A percentile compares a stretch with the other conserved stretches of the same genome.
Evolutionary conservation across 2,797 vertebrate genomes (phyloP).

Genomic region (Characodon lateralis): DNA sequence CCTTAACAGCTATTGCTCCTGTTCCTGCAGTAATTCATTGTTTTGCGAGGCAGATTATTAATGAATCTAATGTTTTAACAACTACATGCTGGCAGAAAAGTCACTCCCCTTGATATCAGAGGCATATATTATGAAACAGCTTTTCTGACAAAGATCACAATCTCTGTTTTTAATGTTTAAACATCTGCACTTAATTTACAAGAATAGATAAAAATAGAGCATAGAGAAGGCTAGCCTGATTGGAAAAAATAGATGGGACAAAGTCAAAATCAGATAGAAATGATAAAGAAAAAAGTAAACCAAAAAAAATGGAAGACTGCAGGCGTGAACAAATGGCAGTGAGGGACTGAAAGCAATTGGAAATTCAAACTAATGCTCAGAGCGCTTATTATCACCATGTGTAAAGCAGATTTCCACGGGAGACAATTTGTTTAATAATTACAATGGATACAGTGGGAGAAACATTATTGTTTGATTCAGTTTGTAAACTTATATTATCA

Average conservation of each 20-base stretch:
- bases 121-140: slow-evolving; percentile 34
- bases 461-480: slow-evolving; percentile 9
- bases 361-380: slow-evolving; percentile 59
- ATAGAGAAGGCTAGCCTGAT: slow-evolving; percentile 18
- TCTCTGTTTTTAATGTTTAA: slow-evolving; percentile 37
- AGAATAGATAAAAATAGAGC: slow-evolving; percentile 21
- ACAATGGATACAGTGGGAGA: slow-evolving; percentile 33
- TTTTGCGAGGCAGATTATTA: slow-evolving; percentile 21
- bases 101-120: slow-evolving; percentile 28
- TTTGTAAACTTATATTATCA: slow-evolving; percentile 14
- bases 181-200: slow-evolving; percentile 43
- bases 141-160: slow-evolving; percentile 29
- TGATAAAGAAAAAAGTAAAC: slow-evolving; percentile 39
- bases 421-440: slow-evolving; percentile 24
- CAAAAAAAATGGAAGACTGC: slow-evolving; percentile 38
- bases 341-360: slow-evolving; percentile 46
- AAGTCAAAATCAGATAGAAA: slow-evolving; percentile 37
- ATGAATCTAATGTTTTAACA: slow-evolving; percentile 28
- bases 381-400: slow-evolving; percentile 38
- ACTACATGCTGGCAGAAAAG: slow-evolving; percentile 25
- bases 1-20: background rate
- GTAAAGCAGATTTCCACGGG: slow-evolving; percentile 32
- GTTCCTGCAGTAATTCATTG: background rate
- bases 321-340: slow-evolving; percentile 57
- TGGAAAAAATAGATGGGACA: slow-evolving; percentile 34